Percentiles rank a stretch among this genome's conserved stretches.
Evolutionary conservation across 1,140 invertebrate genomes (phyloP).

Genomic region (Caenorhabditis briggsae): DNA sequence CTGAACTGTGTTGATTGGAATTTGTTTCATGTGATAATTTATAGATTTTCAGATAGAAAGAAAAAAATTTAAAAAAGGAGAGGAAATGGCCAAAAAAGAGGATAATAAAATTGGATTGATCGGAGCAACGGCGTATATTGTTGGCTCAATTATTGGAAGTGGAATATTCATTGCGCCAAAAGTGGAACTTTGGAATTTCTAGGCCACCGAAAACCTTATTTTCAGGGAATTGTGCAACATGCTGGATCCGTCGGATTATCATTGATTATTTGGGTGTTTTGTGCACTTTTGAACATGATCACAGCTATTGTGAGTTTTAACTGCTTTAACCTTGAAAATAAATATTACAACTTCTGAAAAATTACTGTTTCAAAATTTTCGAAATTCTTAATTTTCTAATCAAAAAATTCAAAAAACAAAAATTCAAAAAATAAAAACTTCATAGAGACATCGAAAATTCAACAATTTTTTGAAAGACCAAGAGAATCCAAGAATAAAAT

Average conservation of each 20-base stretch:
- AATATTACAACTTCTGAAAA: too few relatives aligned
- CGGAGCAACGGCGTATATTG: slow-evolving; percentile 50
- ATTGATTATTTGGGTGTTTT: slow-evolving; percentile 57
- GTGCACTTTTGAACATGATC: slow-evolving; percentile 48
- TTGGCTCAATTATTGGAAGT: slow-evolving; percentile 53
- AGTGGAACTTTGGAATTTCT: not conserved
- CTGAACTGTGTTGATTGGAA: not conserved
- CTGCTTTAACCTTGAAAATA: not conserved
- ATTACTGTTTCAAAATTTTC: not conserved
- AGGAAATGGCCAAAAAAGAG: slow-evolving; percentile 51
- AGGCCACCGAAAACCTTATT: not conserved
- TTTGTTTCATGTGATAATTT: not conserved
- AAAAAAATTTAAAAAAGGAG: not conserved
- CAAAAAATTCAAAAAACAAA: too few relatives aligned
- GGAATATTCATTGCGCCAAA: slow-evolving; percentile 53
- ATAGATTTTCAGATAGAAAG: not conserved
- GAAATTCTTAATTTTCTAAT: not conserved
- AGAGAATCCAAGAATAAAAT: too few relatives aligned
- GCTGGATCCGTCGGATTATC: slow-evolving; percentile 54
- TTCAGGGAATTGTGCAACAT: slow-evolving; percentile 58
- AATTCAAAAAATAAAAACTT: too few relatives aligned
- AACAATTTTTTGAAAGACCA: too few relatives aligned
- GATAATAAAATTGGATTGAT: slow-evolving; percentile 50
- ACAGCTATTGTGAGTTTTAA: slow-evolving; percentile 48
- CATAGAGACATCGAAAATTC: too few relatives aligned